Base-by-base conservation (phyloP, 2,113 vertebrate genomes). In the Pedetes capensis region DNA sequence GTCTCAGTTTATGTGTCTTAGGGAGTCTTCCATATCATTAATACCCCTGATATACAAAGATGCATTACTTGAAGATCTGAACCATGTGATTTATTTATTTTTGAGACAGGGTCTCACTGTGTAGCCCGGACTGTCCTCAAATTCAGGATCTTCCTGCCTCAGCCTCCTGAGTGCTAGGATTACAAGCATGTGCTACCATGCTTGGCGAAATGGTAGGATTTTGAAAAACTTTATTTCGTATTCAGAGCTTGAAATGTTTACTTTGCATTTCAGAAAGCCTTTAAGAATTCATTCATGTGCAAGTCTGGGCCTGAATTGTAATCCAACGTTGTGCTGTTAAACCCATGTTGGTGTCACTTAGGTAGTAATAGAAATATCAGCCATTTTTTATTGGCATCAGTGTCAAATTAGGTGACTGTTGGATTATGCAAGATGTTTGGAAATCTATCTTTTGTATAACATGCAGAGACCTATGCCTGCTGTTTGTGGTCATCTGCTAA, bases 201-300 rank as follows among this genome's bases (percentile, higher is more conserved):
- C 51, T 51, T 51, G 51, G n/a, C n/a, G n/a, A n/a, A 47, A 25
- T 13, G 14, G 47, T 32, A 14, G 25, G 39, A 49, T 51, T 84
- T 76, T 83, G 14, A 23, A 72, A 94, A 89, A 13, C 74, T 42
- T 63, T 32, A 27, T 80, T 86, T 95, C 49, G 17, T 91, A 66
- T 72, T 80, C 34, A 57, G 51, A 79, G 12, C 80, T 91, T 87
- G 75, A 91, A 87, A 66, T 91, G 82, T 47, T 95, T 39, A 64
- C 39, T 64, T 66, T 17, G 63, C 59, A 79, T 66, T 17, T 71
- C 59, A 79, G 74, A 80, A 69, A 72, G 8, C 59, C 39, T 80
- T 91, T 4, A 37, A 64, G 37, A 74, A 80, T 74, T 55, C 37
- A 5, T 10, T 75, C 64, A 64, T 63, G 18, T 71, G 61, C 22